Percentiles rank a stretch among this genome's conserved stretches.
Conservation (phyloP, 2,888 invertebrate genomes). For the Polyploca ridens region DNA sequence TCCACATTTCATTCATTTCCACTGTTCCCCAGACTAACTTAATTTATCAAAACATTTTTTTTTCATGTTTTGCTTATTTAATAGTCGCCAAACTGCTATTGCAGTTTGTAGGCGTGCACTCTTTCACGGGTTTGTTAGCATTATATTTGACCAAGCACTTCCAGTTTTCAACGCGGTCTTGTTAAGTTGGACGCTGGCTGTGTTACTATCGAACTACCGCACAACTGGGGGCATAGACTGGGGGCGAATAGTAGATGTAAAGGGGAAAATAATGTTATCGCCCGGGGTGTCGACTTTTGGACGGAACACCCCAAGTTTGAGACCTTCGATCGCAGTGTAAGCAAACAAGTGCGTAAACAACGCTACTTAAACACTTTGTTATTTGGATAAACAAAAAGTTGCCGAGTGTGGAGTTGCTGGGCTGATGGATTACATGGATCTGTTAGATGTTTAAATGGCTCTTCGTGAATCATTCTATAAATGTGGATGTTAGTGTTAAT, state of each 20-base stretch:
- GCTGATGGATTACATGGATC: conserved; percentile 24
- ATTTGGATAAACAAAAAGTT: conserved; percentile 39
- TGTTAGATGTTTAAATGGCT: not conserved
- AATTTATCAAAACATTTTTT: no score
- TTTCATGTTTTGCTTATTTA: no score
- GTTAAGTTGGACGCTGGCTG: conserved; percentile 36
- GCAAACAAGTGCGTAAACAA: conserved; percentile 47
- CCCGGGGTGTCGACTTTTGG: conserved; percentile 39
- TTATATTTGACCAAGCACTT: conserved; percentile 30
- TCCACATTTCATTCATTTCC: no score
- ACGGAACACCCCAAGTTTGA: conserved; percentile 22
- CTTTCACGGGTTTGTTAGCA: no score
- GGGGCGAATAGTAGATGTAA: conserved; percentile 49
- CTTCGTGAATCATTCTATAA: not conserved
- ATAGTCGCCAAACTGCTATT: no score
- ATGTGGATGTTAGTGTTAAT: no score
- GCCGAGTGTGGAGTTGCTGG: conserved; percentile 30
- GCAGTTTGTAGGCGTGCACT: no score
- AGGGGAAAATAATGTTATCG: conserved; percentile 59
- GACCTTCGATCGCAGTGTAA: conserved; percentile 23
- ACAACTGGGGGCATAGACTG: conserved; percentile 46
- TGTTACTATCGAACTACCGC: conserved; percentile 55
- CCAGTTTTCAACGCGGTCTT: conserved; percentile 32
- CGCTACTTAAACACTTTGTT: conserved; percentile 32
- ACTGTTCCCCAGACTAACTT: no score